A percentile compares a stretch with the other conserved stretches of the same genome.
phyloP scores from a whole-genome alignment of 2,797 vertebrate species.

The Rallus crepitans region DNA sequence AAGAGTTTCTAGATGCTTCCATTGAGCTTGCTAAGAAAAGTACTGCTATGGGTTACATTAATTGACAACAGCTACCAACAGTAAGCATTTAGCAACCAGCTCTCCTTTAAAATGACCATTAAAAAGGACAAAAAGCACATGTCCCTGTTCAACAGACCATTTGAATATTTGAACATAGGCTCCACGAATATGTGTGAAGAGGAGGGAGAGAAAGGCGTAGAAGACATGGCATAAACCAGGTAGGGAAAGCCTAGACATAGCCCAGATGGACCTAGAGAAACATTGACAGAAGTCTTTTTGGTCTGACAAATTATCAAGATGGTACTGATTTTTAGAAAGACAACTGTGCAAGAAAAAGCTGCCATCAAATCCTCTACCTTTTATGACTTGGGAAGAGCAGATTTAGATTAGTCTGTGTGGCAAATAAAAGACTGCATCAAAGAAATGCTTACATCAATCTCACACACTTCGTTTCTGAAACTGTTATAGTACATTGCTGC shows the following conservation, averaged over 20 bases:
- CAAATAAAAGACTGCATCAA: background rate
- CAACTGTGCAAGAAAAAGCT: background rate
- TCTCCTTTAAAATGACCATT: background rate
- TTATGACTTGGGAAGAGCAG: background rate
- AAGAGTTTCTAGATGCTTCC: background rate
- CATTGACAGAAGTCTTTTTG: background rate
- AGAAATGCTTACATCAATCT: background rate
- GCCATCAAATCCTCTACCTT: background rate
- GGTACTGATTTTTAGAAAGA: too few relatives aligned
- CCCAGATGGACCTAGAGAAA: background rate
- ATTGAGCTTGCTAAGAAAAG: background rate
- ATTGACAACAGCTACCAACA: accelerated
- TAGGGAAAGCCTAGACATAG: background rate
- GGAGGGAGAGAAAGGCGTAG: background rate
- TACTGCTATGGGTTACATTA: background rate
- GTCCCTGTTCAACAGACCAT: background rate
- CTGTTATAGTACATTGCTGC: background rate
- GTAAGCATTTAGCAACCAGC: background rate
- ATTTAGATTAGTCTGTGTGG: background rate
- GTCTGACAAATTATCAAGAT: background rate
- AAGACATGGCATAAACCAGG: background rate
- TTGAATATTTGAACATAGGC: background rate
- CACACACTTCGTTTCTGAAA: background rate
- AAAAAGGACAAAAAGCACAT: background rate
- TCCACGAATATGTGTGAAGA: background rate